Evolutionary conservation across 2,888 invertebrate genomes (phyloP), one percentile per base, ranked within the genome.

Genomic region (Blomia tropicalis): DNA sequence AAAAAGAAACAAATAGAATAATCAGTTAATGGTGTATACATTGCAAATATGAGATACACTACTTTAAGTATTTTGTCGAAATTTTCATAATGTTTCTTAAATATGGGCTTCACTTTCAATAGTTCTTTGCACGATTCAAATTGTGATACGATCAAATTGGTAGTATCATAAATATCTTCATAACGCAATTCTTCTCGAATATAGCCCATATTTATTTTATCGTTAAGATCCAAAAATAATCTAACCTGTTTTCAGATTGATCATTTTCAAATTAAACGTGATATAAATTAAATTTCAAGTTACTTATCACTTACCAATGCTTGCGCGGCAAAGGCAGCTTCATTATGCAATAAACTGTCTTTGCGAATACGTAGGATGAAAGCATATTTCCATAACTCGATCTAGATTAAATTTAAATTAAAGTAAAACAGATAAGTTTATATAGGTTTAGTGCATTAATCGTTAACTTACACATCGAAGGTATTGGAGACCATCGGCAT

Each of bases 241-340:
- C 87, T 81, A 65, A 89, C 84, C 61, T 90, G 77, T 56, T 29
- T 29, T 29, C 22, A 14, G n/a, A 47, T 11, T 11, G 17, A 36
- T 17, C 17, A 36, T 11, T 36, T 11, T 36, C 17, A 36, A 36
- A 36, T 17, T 11, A 11, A 11, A 17, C 36, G 17, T 7, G 7
- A 36, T 11, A 36, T 7, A 36, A 36, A 17, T 27, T 14, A 47
- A 47, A 22, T 22, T 41, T 41, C 41, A 41, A 17, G 41, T 41
- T 41, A 41, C 14, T n/a, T 41, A 14, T 41, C 41, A 41, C 41
- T 41, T 47, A 64, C 85, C 60, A 91, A 77, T 25, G 89, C 87
- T 76, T 87, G 84, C 64, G 87, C 85, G 60, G 87, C 83, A 75
- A 87, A 88, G 72, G 85, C 83, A 53, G 89, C 85, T 75, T 90